Base-by-base conservation (phyloP, 2,888 invertebrate genomes). In the Mongoloraphidia duomilia region DNA sequence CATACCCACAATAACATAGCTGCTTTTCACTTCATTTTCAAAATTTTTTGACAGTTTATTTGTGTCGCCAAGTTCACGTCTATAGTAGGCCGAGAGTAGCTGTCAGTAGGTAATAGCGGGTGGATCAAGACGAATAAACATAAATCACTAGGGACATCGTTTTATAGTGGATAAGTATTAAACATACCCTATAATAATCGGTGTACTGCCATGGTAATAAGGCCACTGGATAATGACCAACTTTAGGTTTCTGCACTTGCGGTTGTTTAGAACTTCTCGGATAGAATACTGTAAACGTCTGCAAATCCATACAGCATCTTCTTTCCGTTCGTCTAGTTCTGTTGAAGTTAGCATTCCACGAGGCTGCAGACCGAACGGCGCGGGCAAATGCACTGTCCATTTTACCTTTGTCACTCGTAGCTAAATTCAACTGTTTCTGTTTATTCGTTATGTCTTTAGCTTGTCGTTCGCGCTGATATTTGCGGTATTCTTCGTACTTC, bases 171-270 rank as follows among this genome's bases (percentile, higher is more conserved):
- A n/a, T n/a, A 44, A 34, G 12, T n/a, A 53, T 38, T 41, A 51
- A 26, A 45, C 36, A 54, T 61, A 66, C 66, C 60, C 83, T 80
- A 68, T 85, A 95, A 63, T 79, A 77, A 66, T 94, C 90, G 57
- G 88, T 86, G 71, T 82, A 97, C 71, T 98, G 98, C n/a, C 96
- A 96, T 37, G 95, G 93, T 58, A 98, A 82, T 54, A 98, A 72
- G 41, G 96, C 83, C 52, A 95, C 82, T 14, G 97, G 97, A 74
- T 95, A 98, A 66, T 77, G 66, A 40, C 80, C 79, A 39, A 79
- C 67, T 56, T 75, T 75, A 45, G 70, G 71, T 53, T 70, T 71
- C 33, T 67, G 66, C 13, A 72, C 65, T 39, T 60, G 59, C 49
- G 63, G 63, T 52, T 63, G 59, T 53, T 60, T 65, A 26, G 26